phyloP scores from a whole-genome alignment of 2,888 invertebrate species.

The Ophraella communa region DNA sequence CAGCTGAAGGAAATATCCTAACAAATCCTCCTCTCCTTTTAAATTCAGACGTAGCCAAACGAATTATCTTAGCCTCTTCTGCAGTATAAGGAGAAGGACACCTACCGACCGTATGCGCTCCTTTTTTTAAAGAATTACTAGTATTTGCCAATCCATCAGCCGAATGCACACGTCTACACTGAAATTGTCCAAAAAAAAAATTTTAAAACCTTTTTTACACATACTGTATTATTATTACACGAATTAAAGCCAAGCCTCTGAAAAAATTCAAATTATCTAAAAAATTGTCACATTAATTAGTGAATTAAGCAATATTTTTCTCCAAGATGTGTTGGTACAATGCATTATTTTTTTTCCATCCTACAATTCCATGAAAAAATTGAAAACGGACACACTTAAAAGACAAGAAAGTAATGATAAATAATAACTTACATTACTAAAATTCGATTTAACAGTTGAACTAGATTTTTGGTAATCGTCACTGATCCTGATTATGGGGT shows the following conservation, averaged over 20 bases:
- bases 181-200: constrained; percentile 25
- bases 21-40: constrained; percentile 87
- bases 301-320: no score
- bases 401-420: background rate
- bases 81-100: constrained; percentile 64
- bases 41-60: constrained; percentile 79
- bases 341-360: no score
- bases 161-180: constrained; percentile 77
- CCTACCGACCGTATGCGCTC: constrained; percentile 47
- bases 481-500: constrained; percentile 65
- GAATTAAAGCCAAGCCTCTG: no score
- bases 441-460: constrained; percentile 50
- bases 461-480: constrained; percentile 1
- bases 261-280: no score
- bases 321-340: no score
- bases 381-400: no score
- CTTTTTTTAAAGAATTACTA: constrained; percentile 54
- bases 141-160: constrained; percentile 68
- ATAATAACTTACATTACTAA: constrained; percentile 51
- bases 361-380: no score
- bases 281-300: no score
- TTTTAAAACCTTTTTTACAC: no score
- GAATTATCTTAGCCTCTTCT: constrained; percentile 81
- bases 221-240: no score
- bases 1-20: constrained; percentile 87